These are phyloP conservation scores for Cybosia mesomella DNA, from an alignment of 2,888 invertebrate genomes.

Conservation along the genomic window DNA sequence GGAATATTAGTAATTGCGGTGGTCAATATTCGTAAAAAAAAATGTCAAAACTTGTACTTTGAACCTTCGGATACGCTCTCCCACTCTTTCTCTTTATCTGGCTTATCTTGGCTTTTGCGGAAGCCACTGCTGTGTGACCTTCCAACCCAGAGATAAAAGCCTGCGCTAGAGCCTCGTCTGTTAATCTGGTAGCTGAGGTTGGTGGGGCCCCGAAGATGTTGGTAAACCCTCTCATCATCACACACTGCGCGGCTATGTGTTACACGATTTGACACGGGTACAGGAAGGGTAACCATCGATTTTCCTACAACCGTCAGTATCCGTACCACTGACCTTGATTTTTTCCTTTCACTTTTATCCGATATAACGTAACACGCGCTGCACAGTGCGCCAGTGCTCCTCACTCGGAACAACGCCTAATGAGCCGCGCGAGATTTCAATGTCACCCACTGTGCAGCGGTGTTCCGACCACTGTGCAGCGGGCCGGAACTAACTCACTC, in stretches of 20 bases:
- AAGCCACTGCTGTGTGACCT: too few species aligned
- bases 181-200: too few species aligned
- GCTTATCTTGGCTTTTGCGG: too few species aligned
- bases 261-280: neutral
- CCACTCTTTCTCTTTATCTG: too few species aligned
- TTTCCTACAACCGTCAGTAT: neutral
- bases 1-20: too few species aligned
- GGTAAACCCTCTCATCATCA: neutral
- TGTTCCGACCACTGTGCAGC: constrained; percentile 33
- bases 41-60: neutral
- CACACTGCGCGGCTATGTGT: neutral
- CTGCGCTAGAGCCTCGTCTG: too few species aligned
- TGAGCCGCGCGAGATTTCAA: constrained; percentile 54
- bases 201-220: neutral
- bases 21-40: too few species aligned
- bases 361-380: neutral
- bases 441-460: constrained; percentile 29
- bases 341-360: neutral
- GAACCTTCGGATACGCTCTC: neutral
- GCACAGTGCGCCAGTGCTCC: constrained; percentile 9
- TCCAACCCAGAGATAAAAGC: too few species aligned
- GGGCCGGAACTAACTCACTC: constrained; percentile 53
- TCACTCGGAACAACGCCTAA: constrained; percentile 35
- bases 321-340: neutral
- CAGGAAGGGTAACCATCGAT: neutral